These are phyloP conservation scores for Mystacornis crossleyi DNA, from an alignment of 2,113 vertebrate genomes.

Conservation along the genomic window DNA sequence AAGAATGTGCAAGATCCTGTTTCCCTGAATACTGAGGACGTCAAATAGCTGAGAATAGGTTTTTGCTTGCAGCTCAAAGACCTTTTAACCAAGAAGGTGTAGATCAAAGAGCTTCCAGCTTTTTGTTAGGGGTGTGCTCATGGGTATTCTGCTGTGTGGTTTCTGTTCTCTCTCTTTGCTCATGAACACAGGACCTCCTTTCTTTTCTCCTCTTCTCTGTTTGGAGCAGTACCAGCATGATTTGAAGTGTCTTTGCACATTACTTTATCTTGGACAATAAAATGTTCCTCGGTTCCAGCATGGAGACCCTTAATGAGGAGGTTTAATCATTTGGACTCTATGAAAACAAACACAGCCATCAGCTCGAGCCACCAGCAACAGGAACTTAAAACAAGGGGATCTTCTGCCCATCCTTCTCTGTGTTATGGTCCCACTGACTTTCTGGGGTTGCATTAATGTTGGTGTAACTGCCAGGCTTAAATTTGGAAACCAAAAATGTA, in stretches of 20 bases:
- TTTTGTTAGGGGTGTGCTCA: background rate
- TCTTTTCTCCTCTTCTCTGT: background rate
- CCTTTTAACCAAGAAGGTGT: slow-evolving; percentile 4
- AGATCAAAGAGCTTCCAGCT: slow-evolving; percentile 25
- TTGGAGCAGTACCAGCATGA: background rate
- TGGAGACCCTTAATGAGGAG: background rate
- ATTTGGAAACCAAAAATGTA: background rate
- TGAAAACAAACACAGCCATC: background rate
- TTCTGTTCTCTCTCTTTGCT: background rate
- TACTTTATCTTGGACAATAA: background rate
- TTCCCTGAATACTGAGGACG: slow-evolving; percentile 18
- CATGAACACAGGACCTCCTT: background rate
- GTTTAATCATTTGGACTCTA: background rate
- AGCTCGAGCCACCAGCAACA: background rate
- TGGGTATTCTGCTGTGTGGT: background rate
- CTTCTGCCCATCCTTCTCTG: background rate
- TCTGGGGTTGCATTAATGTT: background rate
- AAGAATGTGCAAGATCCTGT: slow-evolving; percentile 68
- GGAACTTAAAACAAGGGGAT: background rate
- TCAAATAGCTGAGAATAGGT: slow-evolving; percentile 24
- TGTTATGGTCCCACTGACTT: background rate
- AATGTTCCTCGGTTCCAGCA: background rate
- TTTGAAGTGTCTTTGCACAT: background rate
- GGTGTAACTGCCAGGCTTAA: background rate
- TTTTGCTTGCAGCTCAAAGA: slow-evolving; percentile 30